These are phyloP conservation scores for Ophiodon elongatus DNA, from an alignment of 2,113 vertebrate species.

Conservation along the genomic window DNA sequence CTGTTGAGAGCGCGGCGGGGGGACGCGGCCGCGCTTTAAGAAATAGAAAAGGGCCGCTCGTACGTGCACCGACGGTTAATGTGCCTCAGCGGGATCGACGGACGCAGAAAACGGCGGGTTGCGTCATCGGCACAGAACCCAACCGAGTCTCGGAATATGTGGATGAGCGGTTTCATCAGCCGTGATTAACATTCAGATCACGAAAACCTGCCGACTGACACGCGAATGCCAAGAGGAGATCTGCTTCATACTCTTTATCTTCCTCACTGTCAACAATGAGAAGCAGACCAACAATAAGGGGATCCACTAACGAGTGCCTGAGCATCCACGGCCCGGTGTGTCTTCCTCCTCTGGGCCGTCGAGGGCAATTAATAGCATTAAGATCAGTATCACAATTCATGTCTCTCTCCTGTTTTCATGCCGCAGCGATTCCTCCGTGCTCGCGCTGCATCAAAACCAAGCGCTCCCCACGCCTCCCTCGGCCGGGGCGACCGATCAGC, in stretches of 20 bases:
- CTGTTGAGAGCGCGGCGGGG: slow-evolving; percentile 70
- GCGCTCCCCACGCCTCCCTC: too few species aligned
- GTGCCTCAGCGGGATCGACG: slow-evolving; percentile 9
- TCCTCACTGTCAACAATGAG: too few species aligned
- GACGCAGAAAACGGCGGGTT: not conserved
- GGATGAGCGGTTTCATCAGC: slow-evolving; percentile 7
- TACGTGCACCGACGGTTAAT: slow-evolving; percentile 61
- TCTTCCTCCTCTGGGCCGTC: not conserved
- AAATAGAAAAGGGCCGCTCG: slow-evolving; percentile 21
- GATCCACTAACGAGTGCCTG: too few species aligned
- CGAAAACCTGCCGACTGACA: not conserved
- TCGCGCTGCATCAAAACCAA: too few species aligned
- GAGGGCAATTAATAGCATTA: not conserved
- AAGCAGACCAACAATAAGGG: not conserved
- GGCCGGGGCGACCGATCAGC: too few species aligned
- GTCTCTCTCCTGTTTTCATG: not conserved
- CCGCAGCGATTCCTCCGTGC: too few species aligned
- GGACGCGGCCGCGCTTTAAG: slow-evolving; percentile 15
- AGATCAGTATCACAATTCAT: not conserved
- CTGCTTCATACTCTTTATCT: not conserved
- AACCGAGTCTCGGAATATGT: not conserved
- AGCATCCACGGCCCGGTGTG: not conserved
- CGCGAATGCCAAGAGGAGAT: too few species aligned
- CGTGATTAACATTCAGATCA: not conserved
- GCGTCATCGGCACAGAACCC: slow-evolving; percentile 22